phyloP scores from a whole-genome alignment of 2,888 invertebrate species.

The Trissolcus brochymenae region DNA sequence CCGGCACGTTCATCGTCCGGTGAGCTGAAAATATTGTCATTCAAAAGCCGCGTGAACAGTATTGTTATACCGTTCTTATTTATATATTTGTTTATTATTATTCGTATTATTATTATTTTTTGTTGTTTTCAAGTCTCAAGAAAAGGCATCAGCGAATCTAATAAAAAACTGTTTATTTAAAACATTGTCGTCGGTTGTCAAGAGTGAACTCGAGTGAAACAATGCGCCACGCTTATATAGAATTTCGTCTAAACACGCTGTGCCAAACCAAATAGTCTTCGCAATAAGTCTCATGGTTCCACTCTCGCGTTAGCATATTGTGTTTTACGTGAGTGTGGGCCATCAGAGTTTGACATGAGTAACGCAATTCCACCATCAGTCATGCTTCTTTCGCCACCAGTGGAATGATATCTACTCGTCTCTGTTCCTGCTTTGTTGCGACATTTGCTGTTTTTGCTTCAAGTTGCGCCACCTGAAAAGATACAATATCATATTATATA shows the following conservation, averaged over 20 bases:
- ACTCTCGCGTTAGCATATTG: conserved; percentile 34
- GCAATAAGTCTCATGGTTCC: conserved; percentile 17
- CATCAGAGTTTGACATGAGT: conserved; percentile 40
- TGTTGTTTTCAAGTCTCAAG: conserved; percentile 29
- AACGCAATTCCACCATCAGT: conserved; percentile 51
- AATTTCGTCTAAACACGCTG: conserved; percentile 19
- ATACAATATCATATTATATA: neutral
- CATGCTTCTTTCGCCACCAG: conserved; percentile 48
- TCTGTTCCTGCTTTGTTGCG: conserved; percentile 43
- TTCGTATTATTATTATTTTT: conserved; percentile 9
- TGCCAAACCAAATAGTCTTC: conserved; percentile 41
- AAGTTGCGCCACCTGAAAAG: conserved; percentile 50
- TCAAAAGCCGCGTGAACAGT: conserved; percentile 50
- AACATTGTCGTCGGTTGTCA: neutral
- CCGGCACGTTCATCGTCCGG: conserved; percentile 67
- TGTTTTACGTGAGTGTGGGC: conserved; percentile 34
- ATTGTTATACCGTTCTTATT: conserved; percentile 32
- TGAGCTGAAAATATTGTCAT: conserved; percentile 57
- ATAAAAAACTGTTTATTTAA: conserved; percentile 19
- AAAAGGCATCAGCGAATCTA: conserved; percentile 47
- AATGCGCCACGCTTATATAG: conserved; percentile 15
- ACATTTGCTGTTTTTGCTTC: conserved; percentile 28
- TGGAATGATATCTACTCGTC: conserved; percentile 53
- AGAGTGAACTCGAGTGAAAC: neutral
- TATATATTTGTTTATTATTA: neutral